Conservation (phyloP, 2,888 invertebrate genomes). For the Cephus pygmeus region DNA sequence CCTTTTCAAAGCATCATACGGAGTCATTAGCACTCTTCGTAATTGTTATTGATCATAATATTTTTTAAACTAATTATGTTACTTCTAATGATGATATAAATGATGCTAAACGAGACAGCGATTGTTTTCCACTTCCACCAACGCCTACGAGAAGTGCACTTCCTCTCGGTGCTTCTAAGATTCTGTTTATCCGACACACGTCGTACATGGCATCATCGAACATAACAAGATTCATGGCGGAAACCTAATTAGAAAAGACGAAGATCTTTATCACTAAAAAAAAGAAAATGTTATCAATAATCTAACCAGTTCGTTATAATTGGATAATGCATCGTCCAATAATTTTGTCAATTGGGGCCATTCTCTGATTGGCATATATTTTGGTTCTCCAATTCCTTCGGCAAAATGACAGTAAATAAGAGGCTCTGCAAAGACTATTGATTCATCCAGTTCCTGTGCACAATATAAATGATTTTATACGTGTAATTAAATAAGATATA, state of each 20-base stretch:
- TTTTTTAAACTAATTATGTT: constrained; percentile 2
- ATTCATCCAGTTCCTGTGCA: constrained; percentile 77
- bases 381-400: constrained; percentile 89
- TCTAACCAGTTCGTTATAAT: constrained; percentile 86
- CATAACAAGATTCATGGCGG: constrained; percentile 92
- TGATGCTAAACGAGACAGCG: constrained; percentile 86
- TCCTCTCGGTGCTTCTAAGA: constrained; percentile 90
- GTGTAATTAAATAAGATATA: background rate
- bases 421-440: constrained; percentile 77
- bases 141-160: constrained; percentile 94
- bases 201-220: constrained; percentile 97
- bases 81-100: constrained; percentile 89
- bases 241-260: constrained; percentile 63
- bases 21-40: background rate
- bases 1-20: constrained; percentile 56
- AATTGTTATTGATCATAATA: background rate
- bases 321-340: constrained; percentile 81
- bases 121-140: constrained; percentile 95
- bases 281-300: background rate
- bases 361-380: constrained; percentile 83
- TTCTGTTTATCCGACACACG: constrained; percentile 91
- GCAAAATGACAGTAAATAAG: constrained; percentile 94
- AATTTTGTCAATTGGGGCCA: constrained; percentile 79
- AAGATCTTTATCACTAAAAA: background rate
- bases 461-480: background rate